A percentile compares a stretch with the other conserved stretches of the same genome.
phyloP scores from a whole-genome alignment of 2,797 vertebrate species.

The Poeciliopsis paucimaculata region DNA sequence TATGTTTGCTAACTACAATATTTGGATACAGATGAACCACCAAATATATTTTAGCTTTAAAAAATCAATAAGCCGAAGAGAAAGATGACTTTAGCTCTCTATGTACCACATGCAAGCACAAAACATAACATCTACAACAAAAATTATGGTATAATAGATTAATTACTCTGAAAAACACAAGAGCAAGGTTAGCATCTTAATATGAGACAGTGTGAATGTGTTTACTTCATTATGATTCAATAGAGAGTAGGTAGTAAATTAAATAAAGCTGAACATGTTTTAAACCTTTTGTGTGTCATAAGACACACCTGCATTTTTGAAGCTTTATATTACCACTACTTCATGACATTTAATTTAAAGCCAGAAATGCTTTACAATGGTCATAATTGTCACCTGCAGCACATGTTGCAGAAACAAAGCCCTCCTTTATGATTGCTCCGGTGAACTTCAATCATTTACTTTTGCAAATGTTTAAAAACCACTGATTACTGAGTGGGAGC shows the following conservation, averaged over 20 bases:
- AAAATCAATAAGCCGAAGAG: constrained; percentile 15
- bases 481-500: constrained; percentile 31
- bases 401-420: neutral
- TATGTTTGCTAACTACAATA: constrained; percentile 6
- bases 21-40: neutral
- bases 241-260: neutral
- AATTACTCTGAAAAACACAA: neutral
- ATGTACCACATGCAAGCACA: constrained; percentile 54
- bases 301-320: neutral
- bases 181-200: constrained; percentile 33
- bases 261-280: constrained; percentile 8
- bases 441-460: constrained; percentile 7
- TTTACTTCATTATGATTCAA: neutral
- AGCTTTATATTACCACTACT: neutral
- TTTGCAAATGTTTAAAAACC: constrained; percentile 17
- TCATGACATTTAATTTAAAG: constrained; percentile 9
- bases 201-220: neutral
- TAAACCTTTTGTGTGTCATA: neutral
- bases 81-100: constrained; percentile 51
- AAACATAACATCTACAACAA: constrained; percentile 17
- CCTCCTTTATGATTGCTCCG: constrained; percentile 15
- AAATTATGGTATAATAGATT: constrained; percentile 19
- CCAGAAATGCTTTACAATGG: neutral
- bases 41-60: neutral
- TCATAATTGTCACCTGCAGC: neutral